Evolutionary conservation across 2,113 vertebrate genomes (phyloP), one percentile per base, ranked within the genome.

Genomic region (Vireo altiloquus): DNA sequence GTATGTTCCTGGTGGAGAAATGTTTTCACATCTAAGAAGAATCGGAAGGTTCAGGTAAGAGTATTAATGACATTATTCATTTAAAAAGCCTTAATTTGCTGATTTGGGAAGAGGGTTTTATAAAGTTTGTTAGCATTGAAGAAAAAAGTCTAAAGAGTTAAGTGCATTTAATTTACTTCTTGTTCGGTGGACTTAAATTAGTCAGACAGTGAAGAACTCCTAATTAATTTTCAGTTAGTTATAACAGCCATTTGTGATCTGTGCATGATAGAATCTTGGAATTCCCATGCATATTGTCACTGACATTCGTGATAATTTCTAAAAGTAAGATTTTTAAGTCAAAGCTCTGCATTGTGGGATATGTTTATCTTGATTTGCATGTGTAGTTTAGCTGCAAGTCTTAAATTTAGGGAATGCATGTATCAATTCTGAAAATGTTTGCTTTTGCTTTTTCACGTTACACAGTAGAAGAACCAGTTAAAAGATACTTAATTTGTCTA

Each of bases 11-110:
- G 99, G 99, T 63, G 99, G 99, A 94, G 99, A 99, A 98, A 99
- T 99, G 99, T 99, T 99, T 97, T 99, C 99, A 95, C 99, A 99
- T 97, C 99, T 99, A 97, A 99, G 99, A 98, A 99, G 99, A 98
- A 99, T 99, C 37, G 99, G 99, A 97, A 99, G 99, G 97, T 99
- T 99, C 98, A 99, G 99, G 99, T 99, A 97, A 96, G 83, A 75
- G 18, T 53, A n/a, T 87, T 94, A 72, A 47, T 87, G 35, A 42
- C 11, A 19, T 24, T n/a, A 23, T 64, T 79, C 33, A 23, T 95
- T 82, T 74, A 9, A 33, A 90, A 88, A 83, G 37, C 11, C 13
- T 66, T 90, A 14, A n/a, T 24, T 70, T 78, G 20, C 35, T 93
- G 40, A 54, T 85, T 63, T 85, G 53, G 31, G 46, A 60, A 71